Conservation (phyloP, 2,888 invertebrate genomes). For the Thymelicus acteon region DNA sequence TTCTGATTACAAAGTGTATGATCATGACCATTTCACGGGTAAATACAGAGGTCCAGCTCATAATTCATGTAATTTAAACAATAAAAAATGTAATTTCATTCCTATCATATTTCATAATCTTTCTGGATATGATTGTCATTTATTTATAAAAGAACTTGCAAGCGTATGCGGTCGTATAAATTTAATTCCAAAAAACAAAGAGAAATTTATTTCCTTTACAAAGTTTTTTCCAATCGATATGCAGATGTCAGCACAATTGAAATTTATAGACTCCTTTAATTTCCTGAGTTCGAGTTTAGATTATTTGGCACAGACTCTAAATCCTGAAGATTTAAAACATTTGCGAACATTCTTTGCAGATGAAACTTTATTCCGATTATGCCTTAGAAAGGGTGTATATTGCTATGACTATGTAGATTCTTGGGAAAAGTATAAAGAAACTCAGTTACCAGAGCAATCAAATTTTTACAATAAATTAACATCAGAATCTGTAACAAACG, state of each 20-base stretch:
- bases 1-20: slow-evolving; percentile 12
- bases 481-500: slow-evolving; percentile 7
- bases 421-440: slow-evolving; percentile 7
- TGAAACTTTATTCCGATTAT: slow-evolving; percentile 42
- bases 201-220: slow-evolving; percentile 13
- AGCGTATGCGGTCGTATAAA: slow-evolving; percentile 16
- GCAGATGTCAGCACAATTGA: slow-evolving; percentile 13
- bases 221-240: slow-evolving; percentile 18
- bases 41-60: slow-evolving; percentile 24
- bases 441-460: slow-evolving; percentile 5
- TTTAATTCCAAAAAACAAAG: slow-evolving; percentile 20
- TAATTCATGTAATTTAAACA: slow-evolving; percentile 40
- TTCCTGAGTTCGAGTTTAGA: slow-evolving; percentile 32
- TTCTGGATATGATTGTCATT: slow-evolving; percentile 25
- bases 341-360: slow-evolving; percentile 10
- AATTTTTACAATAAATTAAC: slow-evolving; percentile 11
- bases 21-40: slow-evolving; percentile 19
- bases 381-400: slow-evolving; percentile 40
- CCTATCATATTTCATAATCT: slow-evolving; percentile 43
- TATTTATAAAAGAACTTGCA: slow-evolving; percentile 27
- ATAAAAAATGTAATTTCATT: slow-evolving; percentile 41
- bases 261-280: slow-evolving; percentile 36
- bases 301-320: slow-evolving; percentile 11
- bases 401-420: slow-evolving; percentile 4
- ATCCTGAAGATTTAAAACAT: slow-evolving; percentile 19